Evolutionary conservation across 2,888 invertebrate genomes (phyloP), one percentile per base, ranked within the genome.

Genomic region (Netelia virgata): DNA sequence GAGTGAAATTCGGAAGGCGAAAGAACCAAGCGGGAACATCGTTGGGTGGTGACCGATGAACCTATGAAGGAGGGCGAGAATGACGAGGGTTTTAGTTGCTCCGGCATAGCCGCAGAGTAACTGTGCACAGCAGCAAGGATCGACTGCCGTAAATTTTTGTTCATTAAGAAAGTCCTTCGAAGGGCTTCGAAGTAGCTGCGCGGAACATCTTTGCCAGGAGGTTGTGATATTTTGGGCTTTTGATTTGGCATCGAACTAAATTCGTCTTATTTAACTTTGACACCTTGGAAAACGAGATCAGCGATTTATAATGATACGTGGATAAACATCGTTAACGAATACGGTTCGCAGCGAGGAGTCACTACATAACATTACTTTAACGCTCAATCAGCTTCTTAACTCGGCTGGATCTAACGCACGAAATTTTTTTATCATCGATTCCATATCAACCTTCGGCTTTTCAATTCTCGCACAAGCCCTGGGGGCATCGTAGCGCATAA

Each of bases 101-200:
- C 16, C 20, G 18, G 28, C 14, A 41, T 36, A 14, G 63, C 36
- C 68, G 41, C 47, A 68, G 53, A 47, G 28, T 59, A 61, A 77
- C 41, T 28, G 61, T 23, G 76, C 36, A 61, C 53, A 69, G 43
- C 69, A 55, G 53, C 55, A 64, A 61, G 76, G 57, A 85, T 61
- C 43, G 70, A 70, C 50, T 61, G 82, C 76, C 66, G 85, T 89
- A 90, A 90, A 91, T 92, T 91, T 90, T 90, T 90, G 89, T 90
- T 91, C 91, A 92, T 92, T 90, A 91, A 91, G 47, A 14, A 10
- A 47, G 47, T 10, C 14, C 47, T 47, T 14, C 47, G 10, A 36
- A 36, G 36, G 11, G 3, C 14, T 47, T 47, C 47, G 14, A 90
- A 89, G 89, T 88, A 87, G 90, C 90, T 89, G 89, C 89, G 88